Evolutionary conservation across 2,797 vertebrate species (phyloP).

Genomic region (Choloepus didactylus): DNA sequence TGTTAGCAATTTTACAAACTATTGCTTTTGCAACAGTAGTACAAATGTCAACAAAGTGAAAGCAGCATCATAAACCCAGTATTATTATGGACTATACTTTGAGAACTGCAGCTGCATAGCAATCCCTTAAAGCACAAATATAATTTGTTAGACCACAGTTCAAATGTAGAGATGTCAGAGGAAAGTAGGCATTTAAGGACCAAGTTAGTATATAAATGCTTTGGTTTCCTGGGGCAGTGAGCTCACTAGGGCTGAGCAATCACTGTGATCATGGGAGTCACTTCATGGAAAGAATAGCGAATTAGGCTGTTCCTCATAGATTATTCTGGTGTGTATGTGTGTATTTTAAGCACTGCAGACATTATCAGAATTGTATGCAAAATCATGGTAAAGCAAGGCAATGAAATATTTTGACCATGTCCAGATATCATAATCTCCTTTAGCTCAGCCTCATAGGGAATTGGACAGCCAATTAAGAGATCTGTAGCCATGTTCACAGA

Average conservation of each 20-base stretch:
- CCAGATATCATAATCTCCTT: neutral
- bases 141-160: neutral
- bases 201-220: neutral
- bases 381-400: neutral
- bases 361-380: neutral
- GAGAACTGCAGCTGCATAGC: neutral
- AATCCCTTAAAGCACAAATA: slow-evolving; percentile 24
- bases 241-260: neutral
- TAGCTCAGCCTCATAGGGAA: slow-evolving; percentile 25
- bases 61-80: neutral
- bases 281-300: neutral
- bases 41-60: neutral
- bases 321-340: neutral
- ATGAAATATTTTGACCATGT: slow-evolving; percentile 44
- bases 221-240: neutral
- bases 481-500: neutral
- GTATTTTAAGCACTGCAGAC: neutral
- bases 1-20: neutral
- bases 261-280: neutral
- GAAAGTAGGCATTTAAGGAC: neutral
- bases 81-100: neutral
- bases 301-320: neutral
- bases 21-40: neutral
- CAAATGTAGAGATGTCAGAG: neutral
- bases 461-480: slow-evolving; percentile 20